These are phyloP conservation scores for Neopelma chrysocephalum DNA, from an alignment of 2,797 vertebrate species.

Conservation along the genomic window DNA sequence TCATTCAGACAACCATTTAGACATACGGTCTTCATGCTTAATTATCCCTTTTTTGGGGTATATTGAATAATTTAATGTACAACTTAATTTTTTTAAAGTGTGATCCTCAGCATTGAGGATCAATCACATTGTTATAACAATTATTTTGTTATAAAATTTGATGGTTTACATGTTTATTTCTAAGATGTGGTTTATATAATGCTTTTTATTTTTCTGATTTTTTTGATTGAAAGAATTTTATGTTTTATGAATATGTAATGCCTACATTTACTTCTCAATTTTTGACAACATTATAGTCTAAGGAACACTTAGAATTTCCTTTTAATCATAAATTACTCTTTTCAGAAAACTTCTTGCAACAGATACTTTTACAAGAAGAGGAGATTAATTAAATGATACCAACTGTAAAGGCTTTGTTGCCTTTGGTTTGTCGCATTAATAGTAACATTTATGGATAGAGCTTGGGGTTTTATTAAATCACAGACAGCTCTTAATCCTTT, in stretches of 20 bases:
- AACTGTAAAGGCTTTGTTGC: background rate
- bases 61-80: background rate
- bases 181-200: background rate
- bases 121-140: background rate
- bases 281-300: background rate
- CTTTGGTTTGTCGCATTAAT: background rate
- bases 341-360: background rate
- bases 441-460: background rate
- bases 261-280: background rate
- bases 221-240: background rate
- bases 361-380: constrained; percentile 4
- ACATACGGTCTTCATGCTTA: background rate
- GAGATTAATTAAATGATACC: background rate
- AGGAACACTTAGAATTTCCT: background rate
- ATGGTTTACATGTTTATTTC: background rate
- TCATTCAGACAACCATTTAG: background rate
- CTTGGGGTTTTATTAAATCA: background rate
- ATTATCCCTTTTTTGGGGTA: background rate
- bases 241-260: background rate
- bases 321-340: background rate
- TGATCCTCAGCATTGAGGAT: background rate
- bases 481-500: background rate
- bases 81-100: background rate
- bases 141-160: background rate
- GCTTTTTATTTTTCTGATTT: background rate